phyloP scores from a whole-genome alignment of 2,797 vertebrate genomes.

The Poeciliopsis turneri region DNA sequence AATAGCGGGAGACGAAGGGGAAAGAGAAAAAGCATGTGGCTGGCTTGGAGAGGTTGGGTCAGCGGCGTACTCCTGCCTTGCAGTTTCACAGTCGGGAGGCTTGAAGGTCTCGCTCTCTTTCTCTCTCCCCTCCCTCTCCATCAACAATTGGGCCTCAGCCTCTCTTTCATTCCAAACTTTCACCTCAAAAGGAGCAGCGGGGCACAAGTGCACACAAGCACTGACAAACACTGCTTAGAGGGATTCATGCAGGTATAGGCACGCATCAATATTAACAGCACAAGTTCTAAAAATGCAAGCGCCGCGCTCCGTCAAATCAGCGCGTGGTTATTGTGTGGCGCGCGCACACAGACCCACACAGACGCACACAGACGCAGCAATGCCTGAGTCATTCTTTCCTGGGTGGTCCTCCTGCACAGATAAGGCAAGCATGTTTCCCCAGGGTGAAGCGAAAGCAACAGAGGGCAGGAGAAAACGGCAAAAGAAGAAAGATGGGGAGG shows the following conservation, averaged over 20 bases:
- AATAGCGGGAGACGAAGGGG: constrained; percentile 7
- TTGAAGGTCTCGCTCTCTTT: constrained; percentile 55
- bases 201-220: constrained; percentile 62
- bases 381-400: constrained; percentile 78
- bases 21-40: constrained; percentile 19
- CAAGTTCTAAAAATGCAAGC: constrained; percentile 69
- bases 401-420: constrained; percentile 84
- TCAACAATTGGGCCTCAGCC: constrained; percentile 61
- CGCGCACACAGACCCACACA: constrained; percentile 34
- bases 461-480: constrained; percentile 62
- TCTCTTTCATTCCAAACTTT: constrained; percentile 73
- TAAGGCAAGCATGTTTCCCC: constrained; percentile 81
- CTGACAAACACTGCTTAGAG: constrained; percentile 72
- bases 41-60: constrained; percentile 31
- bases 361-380: constrained; percentile 44
- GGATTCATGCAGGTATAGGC: constrained; percentile 73
- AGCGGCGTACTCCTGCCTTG: constrained; percentile 30
- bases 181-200: constrained; percentile 67
- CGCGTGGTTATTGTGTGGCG: constrained; percentile 42
- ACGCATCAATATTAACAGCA: constrained; percentile 79
- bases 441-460: constrained; percentile 80
- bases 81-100: constrained; percentile 41
- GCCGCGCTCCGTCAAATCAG: constrained; percentile 62
- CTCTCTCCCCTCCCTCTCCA: constrained; percentile 69
- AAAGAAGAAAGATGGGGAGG: constrained; percentile 67